A percentile compares a stretch with the other conserved stretches of the same genome.
Conservation (phyloP, 2,888 invertebrate genomes). For the Tiliacea aurago region DNA sequence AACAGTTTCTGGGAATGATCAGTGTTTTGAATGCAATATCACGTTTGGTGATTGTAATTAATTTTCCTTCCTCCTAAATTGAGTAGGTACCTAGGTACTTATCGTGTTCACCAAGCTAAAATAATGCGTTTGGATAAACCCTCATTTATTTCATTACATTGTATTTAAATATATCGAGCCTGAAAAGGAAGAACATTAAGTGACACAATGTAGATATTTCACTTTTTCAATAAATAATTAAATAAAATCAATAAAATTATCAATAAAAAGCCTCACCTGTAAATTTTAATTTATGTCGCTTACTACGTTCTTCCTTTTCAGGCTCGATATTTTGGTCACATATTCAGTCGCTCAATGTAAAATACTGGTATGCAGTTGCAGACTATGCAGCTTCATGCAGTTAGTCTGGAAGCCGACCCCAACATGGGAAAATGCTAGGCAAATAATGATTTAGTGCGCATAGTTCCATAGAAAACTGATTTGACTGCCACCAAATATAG, state of each 20-base stretch:
- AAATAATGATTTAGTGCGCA: background rate
- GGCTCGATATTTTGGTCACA: background rate
- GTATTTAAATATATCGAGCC: too few relatives aligned
- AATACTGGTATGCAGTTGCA: too few relatives aligned
- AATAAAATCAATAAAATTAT: too few relatives aligned
- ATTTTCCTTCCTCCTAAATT: slow-evolving; percentile 25
- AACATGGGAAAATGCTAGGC: too few relatives aligned
- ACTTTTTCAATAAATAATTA: too few relatives aligned
- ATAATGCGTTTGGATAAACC: slow-evolving; percentile 6
- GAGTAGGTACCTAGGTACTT: background rate
- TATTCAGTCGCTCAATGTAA: background rate
- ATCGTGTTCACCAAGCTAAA: background rate
- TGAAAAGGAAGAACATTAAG: too few relatives aligned
- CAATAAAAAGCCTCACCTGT: too few relatives aligned
- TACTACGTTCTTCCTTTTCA: too few relatives aligned
- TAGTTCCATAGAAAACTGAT: background rate
- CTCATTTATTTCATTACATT: background rate
- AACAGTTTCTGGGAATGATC: background rate
- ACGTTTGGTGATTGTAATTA: background rate
- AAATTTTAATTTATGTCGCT: too few relatives aligned
- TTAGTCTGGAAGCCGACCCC: too few relatives aligned
- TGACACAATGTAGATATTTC: too few relatives aligned
- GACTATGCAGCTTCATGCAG: too few relatives aligned
- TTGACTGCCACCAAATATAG: background rate
- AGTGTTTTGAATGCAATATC: background rate